Percentiles rank a stretch among this genome's conserved stretches.
These are phyloP conservation scores for Caenorhabditis macrosperma DNA, from an alignment of 2,888 invertebrate species.

Conservation along the genomic window DNA sequence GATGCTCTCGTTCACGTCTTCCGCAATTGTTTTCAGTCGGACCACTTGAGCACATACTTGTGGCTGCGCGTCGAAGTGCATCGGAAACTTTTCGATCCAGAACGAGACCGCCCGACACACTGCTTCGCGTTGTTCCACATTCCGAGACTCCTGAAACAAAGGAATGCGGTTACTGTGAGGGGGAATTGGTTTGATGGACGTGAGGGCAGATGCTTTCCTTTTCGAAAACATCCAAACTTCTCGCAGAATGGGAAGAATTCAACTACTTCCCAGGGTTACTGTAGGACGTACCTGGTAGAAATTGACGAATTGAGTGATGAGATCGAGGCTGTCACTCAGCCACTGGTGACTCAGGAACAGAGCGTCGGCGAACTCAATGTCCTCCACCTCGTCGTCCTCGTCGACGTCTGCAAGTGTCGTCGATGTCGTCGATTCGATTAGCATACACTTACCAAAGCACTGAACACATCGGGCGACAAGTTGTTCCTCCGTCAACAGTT, in stretches of 20 bases:
- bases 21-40: conserved; percentile 60
- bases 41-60: conserved; percentile 80
- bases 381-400: conserved; percentile 39
- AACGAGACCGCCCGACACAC: conserved; percentile 81
- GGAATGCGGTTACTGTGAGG: neutral
- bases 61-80: conserved; percentile 83
- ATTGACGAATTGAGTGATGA: conserved; percentile 77
- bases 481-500: conserved; percentile 41
- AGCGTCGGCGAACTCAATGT: conserved; percentile 79
- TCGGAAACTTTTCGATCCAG: conserved; percentile 83
- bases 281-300: conserved; percentile 70
- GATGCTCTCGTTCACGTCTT: conserved; percentile 63
- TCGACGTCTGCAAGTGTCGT: conserved; percentile 37
- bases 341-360: conserved; percentile 82
- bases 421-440: neutral
- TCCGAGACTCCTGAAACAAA: conserved; percentile 59
- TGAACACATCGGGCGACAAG: conserved; percentile 52
- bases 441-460: conserved; percentile 43
- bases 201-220: conserved; percentile 3
- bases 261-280: neutral
- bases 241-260: neutral
- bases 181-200: conserved; percentile 6
- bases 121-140: conserved; percentile 47
- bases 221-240: neutral
- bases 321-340: conserved; percentile 81